These are phyloP conservation scores for Phodopus roborovskii DNA, from an alignment of 2,113 vertebrate species.

Conservation along the genomic window DNA sequence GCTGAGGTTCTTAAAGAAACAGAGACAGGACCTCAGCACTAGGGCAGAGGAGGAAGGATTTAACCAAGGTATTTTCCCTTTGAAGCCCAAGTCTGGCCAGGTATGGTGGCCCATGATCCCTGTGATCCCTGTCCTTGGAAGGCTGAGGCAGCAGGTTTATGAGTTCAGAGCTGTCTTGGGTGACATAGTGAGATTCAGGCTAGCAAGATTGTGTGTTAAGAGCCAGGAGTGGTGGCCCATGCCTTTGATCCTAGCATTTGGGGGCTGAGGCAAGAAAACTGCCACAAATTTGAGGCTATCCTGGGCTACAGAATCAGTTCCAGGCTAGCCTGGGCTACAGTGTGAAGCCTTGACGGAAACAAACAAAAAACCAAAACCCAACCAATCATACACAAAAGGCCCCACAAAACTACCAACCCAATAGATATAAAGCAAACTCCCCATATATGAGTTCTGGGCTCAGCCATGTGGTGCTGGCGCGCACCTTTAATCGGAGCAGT, in stretches of 20 bases:
- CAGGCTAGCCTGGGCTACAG: not conserved
- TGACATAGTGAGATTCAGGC: not conserved
- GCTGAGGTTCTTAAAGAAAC: constrained; percentile 74
- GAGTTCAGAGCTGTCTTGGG: not conserved
- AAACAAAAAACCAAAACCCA: not conserved
- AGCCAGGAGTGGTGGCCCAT: not conserved
- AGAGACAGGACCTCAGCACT: not conserved
- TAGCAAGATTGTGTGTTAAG: not conserved
- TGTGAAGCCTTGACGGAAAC: not conserved
- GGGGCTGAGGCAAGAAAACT: not conserved
- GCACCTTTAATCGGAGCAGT: not conserved
- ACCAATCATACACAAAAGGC: not conserved
- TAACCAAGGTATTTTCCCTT: not conserved
- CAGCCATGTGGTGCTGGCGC: not conserved
- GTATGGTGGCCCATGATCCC: not conserved
- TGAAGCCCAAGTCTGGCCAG: not conserved
- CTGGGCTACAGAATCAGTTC: not conserved
- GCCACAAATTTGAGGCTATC: not conserved
- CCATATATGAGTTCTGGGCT: not conserved
- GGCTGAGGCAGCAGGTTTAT: not conserved
- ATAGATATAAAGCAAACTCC: not conserved
- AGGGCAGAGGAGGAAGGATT: not conserved
- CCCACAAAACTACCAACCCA: not conserved
- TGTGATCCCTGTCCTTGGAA: not conserved
- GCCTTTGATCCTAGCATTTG: not conserved